Evolutionary conservation across 2,797 vertebrate species (phyloP).

Genomic region (Graptemys geographica): DNA sequence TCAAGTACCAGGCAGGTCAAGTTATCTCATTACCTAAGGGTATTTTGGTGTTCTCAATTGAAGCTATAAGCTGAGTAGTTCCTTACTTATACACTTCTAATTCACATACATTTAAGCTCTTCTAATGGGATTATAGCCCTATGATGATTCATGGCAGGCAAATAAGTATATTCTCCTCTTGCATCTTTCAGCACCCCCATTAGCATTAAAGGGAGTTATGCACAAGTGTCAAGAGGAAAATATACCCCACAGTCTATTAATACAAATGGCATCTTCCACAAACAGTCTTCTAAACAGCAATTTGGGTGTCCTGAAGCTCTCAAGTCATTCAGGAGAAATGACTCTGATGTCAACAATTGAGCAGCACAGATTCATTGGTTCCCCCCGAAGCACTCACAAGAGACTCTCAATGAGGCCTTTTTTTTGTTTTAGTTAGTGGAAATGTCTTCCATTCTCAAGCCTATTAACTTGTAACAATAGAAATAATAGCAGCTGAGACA

Average conservation of each 20-base stretch:
- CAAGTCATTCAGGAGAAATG: constrained; percentile 42
- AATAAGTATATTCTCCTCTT: constrained; percentile 15
- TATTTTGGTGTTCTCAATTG: neutral
- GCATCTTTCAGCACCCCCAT: constrained; percentile 26
- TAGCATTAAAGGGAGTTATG: constrained; percentile 50
- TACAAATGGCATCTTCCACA: constrained; percentile 16
- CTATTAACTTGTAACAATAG: constrained; percentile 68
- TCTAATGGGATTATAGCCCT: constrained; percentile 31
- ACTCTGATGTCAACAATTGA: constrained; percentile 41
- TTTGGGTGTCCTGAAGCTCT: constrained; percentile 58
- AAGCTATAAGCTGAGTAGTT: constrained; percentile 13
- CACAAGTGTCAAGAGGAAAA: neutral
- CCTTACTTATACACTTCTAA: constrained; percentile 17
- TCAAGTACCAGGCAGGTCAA: neutral
- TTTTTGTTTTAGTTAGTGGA: constrained; percentile 53
- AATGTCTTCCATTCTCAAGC: constrained; percentile 54
- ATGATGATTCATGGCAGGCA: constrained; percentile 24
- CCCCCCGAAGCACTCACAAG: constrained; percentile 34
- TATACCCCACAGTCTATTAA: constrained; percentile 20
- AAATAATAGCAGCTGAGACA: constrained; percentile 43
- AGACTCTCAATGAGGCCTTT: constrained; percentile 26
- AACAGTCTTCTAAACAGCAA: constrained; percentile 45
- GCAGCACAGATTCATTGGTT: constrained; percentile 27
- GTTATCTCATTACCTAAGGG: neutral
- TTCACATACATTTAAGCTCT: constrained; percentile 12